Percentiles rank a stretch among this genome's conserved stretches.
Evolutionary conservation across 2,797 vertebrate genomes (phyloP).

Genomic region (Pelochelys cantorii): DNA sequence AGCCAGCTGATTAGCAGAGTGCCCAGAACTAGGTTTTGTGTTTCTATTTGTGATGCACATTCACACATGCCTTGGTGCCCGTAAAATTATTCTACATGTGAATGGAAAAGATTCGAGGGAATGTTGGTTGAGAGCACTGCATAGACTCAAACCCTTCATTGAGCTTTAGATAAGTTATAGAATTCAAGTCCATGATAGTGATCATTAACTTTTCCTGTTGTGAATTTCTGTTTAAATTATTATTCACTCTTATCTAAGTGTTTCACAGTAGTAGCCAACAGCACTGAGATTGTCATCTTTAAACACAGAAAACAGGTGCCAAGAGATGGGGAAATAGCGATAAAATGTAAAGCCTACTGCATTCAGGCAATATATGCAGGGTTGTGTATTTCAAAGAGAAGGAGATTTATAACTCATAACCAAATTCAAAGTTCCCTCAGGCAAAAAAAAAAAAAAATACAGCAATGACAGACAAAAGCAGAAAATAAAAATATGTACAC

Average conservation of each 20-base stretch:
- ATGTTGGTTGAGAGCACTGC: too few species aligned
- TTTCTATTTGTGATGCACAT: too few species aligned
- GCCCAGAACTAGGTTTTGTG: too few species aligned
- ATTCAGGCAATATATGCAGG: not conserved
- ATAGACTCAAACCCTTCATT: not conserved
- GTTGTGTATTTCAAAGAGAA: rapidly evolving
- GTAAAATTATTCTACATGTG: too few species aligned
- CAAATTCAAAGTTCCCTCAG: not conserved
- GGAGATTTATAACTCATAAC: not conserved
- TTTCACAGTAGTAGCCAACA: not conserved
- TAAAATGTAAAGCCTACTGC: not conserved
- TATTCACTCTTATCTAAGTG: not conserved
- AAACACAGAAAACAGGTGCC: not conserved
- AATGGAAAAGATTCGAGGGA: too few species aligned
- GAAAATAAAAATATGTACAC: not conserved
- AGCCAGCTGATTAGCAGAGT: too few species aligned
- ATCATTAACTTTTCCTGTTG: not conserved
- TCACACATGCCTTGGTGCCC: too few species aligned
- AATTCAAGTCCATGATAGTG: not conserved
- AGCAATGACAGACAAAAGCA: not conserved
- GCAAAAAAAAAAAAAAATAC: not conserved
- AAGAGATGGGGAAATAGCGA: not conserved
- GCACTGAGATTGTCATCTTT: not conserved
- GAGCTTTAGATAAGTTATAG: not conserved
- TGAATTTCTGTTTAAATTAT: not conserved